Base-by-base conservation (phyloP, 2,113 vertebrate genomes). In the Colaptes auratus region DNA sequence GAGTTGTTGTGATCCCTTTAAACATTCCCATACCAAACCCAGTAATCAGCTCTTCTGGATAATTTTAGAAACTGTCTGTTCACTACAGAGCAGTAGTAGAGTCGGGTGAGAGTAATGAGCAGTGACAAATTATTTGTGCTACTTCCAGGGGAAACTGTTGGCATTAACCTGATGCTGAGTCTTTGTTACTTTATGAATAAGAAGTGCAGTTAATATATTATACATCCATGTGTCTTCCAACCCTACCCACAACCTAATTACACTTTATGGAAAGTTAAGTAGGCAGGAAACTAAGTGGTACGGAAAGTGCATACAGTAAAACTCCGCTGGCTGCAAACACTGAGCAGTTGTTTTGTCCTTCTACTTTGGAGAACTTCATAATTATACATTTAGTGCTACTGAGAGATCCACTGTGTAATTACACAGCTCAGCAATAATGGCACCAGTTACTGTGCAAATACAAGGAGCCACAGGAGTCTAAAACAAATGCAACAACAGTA, bases 61-160 rank as follows among this genome's bases (percentile, higher is more conserved):
- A 95, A 97, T 97, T 97, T 97, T 97, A 96, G 96, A 96, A 95
- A 94, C 56, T 64, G 84, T 89, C 25, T 96, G 96, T 97, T 88
- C 87, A 87, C 96, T 95, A 92, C 76, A 72, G 72, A 95, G 81
- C 69, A 93, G 65, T 90, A 80, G 78, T 90, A 66, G 79, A 96
- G 96, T 72, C 91, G 55, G 14, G 16, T 65, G 82, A 91, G 70
- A 83, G 88, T 77, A 93, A 75, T 90, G 84, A 93, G 42, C 94
- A 95, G 93, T 86, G 90, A 93, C 84, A 96, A 97, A 97, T 97
- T 96, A 91, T 95, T 97, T 97, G 84, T 94, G 92, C 93, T 97
- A 86, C 95, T 95, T 96, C 80, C 84, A 96, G 89, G 59, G 42
- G 80, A 96, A 94, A 95, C 33, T 86, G 53, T 93, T 97, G 93